A percentile compares a stretch with the other conserved stretches of the same genome.
Evolutionary conservation across 2,797 vertebrate species (phyloP).

Genomic region (Falco berigora): DNA sequence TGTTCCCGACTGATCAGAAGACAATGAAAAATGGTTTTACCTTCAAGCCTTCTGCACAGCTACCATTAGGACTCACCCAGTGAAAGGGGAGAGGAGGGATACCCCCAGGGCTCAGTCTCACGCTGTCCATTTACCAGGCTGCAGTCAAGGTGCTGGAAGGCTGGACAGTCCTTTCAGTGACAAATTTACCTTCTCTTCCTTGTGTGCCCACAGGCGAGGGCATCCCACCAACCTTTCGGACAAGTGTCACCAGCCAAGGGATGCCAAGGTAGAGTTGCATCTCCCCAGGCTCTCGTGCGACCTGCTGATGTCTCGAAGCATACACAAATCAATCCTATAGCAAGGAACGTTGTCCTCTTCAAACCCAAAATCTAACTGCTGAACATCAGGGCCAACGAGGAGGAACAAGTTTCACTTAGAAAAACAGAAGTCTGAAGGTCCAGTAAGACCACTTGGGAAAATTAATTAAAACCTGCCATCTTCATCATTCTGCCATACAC

Average conservation of each 20-base stretch:
- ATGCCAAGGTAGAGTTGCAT: background rate
- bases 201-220: fast-evolving
- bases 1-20: fast-evolving
- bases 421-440: background rate
- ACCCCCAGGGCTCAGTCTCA: background rate
- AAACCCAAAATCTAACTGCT: fast-evolving
- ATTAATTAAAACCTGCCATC: background rate
- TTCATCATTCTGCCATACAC: background rate
- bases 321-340: fast-evolving
- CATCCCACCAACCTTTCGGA: fast-evolving
- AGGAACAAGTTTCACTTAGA: background rate
- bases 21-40: background rate
- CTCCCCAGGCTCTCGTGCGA: background rate
- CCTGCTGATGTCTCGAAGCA: background rate
- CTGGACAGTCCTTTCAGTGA: background rate
- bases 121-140: background rate
- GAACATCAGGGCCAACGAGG: background rate
- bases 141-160: background rate
- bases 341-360: background rate
- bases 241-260: background rate
- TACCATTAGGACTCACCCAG: background rate
- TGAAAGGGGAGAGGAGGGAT: background rate
- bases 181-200: background rate
- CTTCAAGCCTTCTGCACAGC: background rate
- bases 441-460: background rate